These are phyloP conservation scores for Dichetophora obliterata DNA, from an alignment of 2,888 invertebrate genomes.

Conservation along the genomic window DNA sequence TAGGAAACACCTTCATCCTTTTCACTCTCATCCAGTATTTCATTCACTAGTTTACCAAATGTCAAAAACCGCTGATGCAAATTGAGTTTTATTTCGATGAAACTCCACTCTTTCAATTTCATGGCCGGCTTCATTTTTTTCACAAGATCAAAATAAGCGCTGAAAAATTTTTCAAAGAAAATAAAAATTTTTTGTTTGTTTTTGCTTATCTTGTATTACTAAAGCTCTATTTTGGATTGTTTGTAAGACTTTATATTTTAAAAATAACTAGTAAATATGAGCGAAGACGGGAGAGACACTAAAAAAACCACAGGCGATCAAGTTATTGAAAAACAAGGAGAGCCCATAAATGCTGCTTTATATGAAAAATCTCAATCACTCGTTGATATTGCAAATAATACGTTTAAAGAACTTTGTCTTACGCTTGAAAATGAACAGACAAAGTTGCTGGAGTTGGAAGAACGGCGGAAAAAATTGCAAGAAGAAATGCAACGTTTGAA, in stretches of 20 bases:
- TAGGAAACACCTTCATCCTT: too few relatives aligned
- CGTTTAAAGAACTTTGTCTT: constrained; percentile 52
- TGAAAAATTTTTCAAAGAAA: constrained; percentile 22
- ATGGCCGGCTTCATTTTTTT: not conserved
- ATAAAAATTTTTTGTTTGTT: constrained; percentile 19
- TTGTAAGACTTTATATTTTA: not conserved
- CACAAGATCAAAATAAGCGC: not conserved
- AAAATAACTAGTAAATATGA: constrained; percentile 11
- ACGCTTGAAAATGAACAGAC: constrained; percentile 53
- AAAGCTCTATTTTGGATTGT: constrained; percentile 4
- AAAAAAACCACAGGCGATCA: not conserved
- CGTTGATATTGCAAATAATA: constrained; percentile 49
- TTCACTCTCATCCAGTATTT: too few relatives aligned
- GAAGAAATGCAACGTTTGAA: constrained; percentile 53
- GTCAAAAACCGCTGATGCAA: too few relatives aligned
- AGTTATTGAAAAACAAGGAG: not conserved
- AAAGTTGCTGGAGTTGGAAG: constrained; percentile 52
- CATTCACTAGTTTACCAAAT: too few relatives aligned
- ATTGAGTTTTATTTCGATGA: too few relatives aligned
- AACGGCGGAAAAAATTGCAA: constrained; percentile 52
- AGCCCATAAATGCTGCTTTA: not conserved
- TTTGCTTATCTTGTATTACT: not conserved
- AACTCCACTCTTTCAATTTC: not conserved
- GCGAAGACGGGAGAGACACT: not conserved
- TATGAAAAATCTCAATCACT: constrained; percentile 47